phyloP scores from a whole-genome alignment of 2,113 vertebrate species.

The Indicator indicator region DNA sequence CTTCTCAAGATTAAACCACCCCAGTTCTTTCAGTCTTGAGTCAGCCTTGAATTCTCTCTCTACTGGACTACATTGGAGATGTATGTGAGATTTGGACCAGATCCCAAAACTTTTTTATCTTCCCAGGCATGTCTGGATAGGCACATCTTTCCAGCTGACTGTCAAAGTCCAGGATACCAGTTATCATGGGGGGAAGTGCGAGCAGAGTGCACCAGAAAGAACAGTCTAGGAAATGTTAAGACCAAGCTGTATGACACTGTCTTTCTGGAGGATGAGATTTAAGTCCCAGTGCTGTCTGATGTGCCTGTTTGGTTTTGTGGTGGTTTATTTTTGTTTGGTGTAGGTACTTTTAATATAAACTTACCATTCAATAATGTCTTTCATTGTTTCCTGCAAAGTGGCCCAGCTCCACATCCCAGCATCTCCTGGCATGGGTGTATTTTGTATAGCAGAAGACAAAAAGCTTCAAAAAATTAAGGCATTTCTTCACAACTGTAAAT shows the following conservation, averaged over 20 bases:
- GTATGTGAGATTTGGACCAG: neutral
- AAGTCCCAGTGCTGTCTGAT: neutral
- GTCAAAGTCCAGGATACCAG: neutral
- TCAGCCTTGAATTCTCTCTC: neutral
- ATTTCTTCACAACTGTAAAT: neutral
- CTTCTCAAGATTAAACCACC: too few species aligned
- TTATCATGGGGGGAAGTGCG: neutral
- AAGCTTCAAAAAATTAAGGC: neutral
- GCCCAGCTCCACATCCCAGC: neutral
- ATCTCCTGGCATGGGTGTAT: neutral
- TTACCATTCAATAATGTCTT: neutral
- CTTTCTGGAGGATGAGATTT: neutral
- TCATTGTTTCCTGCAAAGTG: neutral
- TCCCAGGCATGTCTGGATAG: neutral
- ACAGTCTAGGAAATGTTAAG: neutral
- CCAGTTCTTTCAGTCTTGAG: too few species aligned
- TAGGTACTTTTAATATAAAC: neutral
- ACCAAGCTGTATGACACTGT: neutral
- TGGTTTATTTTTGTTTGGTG: neutral
- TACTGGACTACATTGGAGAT: neutral
- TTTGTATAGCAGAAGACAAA: neutral
- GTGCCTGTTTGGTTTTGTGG: neutral
- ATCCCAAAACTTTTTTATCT: neutral
- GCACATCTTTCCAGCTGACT: neutral
- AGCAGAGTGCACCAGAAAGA: neutral